These are phyloP conservation scores for Philaenus spumarius DNA, from an alignment of 1,140 invertebrate genomes.

Conservation along the genomic window DNA sequence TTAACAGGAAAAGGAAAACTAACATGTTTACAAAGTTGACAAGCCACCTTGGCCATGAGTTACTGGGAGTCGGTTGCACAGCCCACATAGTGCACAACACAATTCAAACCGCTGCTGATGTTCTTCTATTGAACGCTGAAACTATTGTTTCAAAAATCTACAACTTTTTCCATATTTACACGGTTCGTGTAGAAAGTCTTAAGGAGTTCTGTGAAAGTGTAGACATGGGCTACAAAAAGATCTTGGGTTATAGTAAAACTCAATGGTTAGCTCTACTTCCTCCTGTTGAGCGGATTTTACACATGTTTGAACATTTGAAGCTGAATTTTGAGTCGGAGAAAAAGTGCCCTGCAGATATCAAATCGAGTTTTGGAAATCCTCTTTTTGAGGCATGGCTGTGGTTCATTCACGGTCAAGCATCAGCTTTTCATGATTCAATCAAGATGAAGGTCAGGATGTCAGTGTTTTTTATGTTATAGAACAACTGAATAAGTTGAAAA, in stretches of 20 bases:
- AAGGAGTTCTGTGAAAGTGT: conserved; percentile 34
- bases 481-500: too few relatives aligned
- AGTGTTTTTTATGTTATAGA: too few relatives aligned
- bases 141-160: conserved; percentile 32
- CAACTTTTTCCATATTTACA: conserved; percentile 34
- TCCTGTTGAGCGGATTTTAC: too few relatives aligned
- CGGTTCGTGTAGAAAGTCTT: conserved; percentile 26
- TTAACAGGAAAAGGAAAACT: conserved; percentile 13
- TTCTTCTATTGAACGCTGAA: conserved; percentile 33
- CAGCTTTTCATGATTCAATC: too few relatives aligned
- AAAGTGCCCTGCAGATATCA: too few relatives aligned
- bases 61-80: conserved; percentile 26
- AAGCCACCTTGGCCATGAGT: conserved; percentile 10
- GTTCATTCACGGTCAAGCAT: too few relatives aligned
- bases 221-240: conserved; percentile 24
- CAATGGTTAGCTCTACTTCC: conserved; percentile 1
- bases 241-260: conserved; percentile 2
- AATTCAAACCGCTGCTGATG: conserved; percentile 30
- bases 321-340: too few relatives aligned
- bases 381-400: too few relatives aligned
- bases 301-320: not conserved
- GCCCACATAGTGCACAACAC: conserved; percentile 35
- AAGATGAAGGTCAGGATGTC: too few relatives aligned
- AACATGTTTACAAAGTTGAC: conserved; percentile 17
- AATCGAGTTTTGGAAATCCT: too few relatives aligned